phyloP scores from a whole-genome alignment of 2,113 vertebrate species.

The Nipponia nippon region DNA sequence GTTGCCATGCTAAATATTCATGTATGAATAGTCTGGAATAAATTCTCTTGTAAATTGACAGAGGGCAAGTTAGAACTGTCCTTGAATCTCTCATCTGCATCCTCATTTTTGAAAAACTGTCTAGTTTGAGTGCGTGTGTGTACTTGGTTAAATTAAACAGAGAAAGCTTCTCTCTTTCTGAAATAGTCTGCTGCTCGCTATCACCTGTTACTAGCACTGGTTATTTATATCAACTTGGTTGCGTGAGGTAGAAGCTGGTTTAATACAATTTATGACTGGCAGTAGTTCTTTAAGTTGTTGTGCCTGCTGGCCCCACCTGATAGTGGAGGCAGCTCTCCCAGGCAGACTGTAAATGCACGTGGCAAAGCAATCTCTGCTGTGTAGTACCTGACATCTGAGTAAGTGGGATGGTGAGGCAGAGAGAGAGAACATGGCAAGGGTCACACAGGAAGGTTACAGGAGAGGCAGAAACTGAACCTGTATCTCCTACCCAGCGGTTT shows the following conservation, averaged over 20 bases:
- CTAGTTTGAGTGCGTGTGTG: constrained; percentile 5
- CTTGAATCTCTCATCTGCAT: constrained; percentile 74
- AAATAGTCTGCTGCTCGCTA: neutral
- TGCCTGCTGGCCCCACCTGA: neutral
- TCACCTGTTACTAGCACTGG: neutral
- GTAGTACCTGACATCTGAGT: neutral
- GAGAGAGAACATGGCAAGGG: neutral
- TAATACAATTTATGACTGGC: neutral
- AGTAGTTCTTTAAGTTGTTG: neutral
- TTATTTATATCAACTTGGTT: neutral
- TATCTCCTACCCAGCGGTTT: neutral
- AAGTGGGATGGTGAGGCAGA: neutral
- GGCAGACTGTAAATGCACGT: accelerated
- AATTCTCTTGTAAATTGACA: constrained; percentile 73
- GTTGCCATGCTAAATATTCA: constrained; percentile 78
- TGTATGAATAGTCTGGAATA: constrained; percentile 71
- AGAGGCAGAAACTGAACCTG: neutral
- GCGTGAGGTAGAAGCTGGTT: neutral
- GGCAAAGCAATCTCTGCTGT: neutral
- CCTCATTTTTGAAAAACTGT: constrained; percentile 70
- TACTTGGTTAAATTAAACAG: constrained; percentile 38
- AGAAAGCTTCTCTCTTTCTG: neutral
- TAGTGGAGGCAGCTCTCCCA: neutral
- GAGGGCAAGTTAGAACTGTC: constrained; percentile 75
- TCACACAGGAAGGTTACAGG: neutral